phyloP scores from a whole-genome alignment of 2,113 vertebrate species.

The Papio anubis region DNA sequence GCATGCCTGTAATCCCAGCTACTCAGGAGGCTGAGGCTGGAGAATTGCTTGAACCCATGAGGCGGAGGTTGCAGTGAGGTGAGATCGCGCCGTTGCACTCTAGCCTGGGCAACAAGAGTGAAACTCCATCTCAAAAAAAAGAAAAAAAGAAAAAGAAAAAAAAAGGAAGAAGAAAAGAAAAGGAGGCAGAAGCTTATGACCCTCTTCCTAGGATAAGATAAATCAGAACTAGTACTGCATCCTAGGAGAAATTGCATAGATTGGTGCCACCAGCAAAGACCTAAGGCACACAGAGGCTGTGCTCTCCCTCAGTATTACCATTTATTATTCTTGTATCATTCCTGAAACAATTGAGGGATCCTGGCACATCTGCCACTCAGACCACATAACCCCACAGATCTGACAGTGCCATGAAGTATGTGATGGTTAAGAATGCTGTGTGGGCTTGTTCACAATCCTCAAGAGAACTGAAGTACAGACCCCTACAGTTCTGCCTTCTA shows the following conservation, averaged over 20 bases:
- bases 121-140: no score
- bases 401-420: background rate
- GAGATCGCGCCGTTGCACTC: rapidly evolving
- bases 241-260: background rate
- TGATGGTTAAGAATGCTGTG: background rate
- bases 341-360: background rate
- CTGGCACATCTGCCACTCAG: background rate
- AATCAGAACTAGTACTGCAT: background rate
- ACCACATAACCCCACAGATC: background rate
- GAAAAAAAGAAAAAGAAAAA: no score
- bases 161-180: background rate
- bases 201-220: background rate
- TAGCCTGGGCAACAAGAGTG: no score
- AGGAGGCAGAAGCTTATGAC: background rate
- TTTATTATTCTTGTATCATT: background rate
- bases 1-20: no score
- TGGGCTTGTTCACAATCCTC: background rate
- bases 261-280: background rate
- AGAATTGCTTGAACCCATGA: no score
- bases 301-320: background rate
- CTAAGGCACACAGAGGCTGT: background rate
- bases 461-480: background rate
- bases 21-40: no score
- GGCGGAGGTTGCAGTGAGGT: no score
- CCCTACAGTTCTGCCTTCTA: background rate